Base-by-base conservation (phyloP, 2,888 invertebrate species). In the Hydropsyche betteni region DNA sequence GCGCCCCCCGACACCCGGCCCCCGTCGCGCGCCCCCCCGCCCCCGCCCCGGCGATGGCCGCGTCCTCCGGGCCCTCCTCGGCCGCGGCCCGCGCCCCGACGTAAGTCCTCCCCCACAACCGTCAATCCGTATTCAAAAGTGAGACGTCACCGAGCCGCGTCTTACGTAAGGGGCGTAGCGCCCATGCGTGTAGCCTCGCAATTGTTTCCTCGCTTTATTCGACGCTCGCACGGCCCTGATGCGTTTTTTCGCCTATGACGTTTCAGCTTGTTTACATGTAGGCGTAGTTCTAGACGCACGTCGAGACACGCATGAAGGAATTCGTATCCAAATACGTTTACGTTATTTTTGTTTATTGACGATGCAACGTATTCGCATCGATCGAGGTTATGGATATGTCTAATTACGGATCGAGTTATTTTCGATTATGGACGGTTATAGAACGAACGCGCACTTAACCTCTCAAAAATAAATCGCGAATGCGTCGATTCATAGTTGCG, bases 81-180 rank as follows among this genome's bases (percentile, higher is more conserved):
- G 64, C 36, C 36, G 64, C 12, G 64, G 12, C 64, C 1, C 16
- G 24, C 58, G 16, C 61, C 36, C 36, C 36, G 24, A 24, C 36
- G 64, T 64, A n/a, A 64, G 64, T 64, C 64, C 6, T 6, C 58
- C 24, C 4, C 8, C 14, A 36, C 34, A 33, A 55, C 55, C 55
- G 55, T 55, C 55, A 16, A 7, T 16, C 16, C 55, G 55, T 16
- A 55, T 55, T 55, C 55, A 55, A 55, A 44, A 55, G 2, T 16
- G 55, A 55, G 24, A 58, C 58, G 58, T 58, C 58, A 58, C 58
- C 16, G n/a, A n/a, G n/a, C n/a, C 2, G 24, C 24, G 24, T 24
- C 24, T 24, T 24, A 24, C 24, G 24, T 24, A 24, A 24, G 24
- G 24, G 24, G 24, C 24, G 24, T 24, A 24, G 24, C 24, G 24